phyloP scores from a whole-genome alignment of 1,140 invertebrate genomes.

The Diplogasteroides magnus region DNA sequence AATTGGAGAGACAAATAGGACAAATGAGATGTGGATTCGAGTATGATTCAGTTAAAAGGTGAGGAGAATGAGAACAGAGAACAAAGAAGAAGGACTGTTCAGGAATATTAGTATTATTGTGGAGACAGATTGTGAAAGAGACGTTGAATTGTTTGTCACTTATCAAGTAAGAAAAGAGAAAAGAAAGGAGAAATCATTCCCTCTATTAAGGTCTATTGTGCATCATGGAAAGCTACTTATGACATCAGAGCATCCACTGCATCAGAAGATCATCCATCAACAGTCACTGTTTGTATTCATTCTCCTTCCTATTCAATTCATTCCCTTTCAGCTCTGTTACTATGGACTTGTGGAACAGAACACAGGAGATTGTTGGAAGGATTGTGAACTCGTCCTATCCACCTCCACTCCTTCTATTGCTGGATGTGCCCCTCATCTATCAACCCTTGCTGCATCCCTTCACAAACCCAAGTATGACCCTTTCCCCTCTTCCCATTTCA shows the following conservation, averaged over 20 bases:
- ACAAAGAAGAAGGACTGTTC: slow-evolving; percentile 13
- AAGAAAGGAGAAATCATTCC: background rate
- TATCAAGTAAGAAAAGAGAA: slow-evolving; percentile 35
- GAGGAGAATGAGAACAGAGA: background rate
- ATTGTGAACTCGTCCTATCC: slow-evolving; percentile 56
- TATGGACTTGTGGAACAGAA: slow-evolving; percentile 58
- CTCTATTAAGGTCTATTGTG: slow-evolving; percentile 44
- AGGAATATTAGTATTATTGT: slow-evolving; percentile 43
- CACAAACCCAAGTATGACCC: slow-evolving; percentile 18
- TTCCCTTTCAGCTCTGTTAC: slow-evolving; percentile 56
- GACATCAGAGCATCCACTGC: slow-evolving; percentile 47
- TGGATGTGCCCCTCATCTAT: slow-evolving; percentile 54
- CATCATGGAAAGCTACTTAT: slow-evolving; percentile 47
- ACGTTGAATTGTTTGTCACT: slow-evolving; percentile 37
- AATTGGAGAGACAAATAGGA: slow-evolving; percentile 44
- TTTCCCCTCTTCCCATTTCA: background rate
- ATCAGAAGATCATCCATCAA: slow-evolving; percentile 19
- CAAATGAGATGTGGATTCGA: slow-evolving; percentile 44
- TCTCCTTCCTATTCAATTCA: background rate
- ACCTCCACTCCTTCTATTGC: slow-evolving; percentile 58
- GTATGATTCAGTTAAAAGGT: slow-evolving; percentile 53
- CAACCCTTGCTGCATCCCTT: slow-evolving; percentile 44
- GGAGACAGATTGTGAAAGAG: slow-evolving; percentile 34
- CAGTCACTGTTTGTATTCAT: background rate
- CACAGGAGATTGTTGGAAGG: slow-evolving; percentile 59